A percentile compares a stretch with the other conserved stretches of the same genome.
These are phyloP conservation scores for Diorhabda sublineata DNA, from an alignment of 1,140 invertebrate genomes.

Conservation along the genomic window DNA sequence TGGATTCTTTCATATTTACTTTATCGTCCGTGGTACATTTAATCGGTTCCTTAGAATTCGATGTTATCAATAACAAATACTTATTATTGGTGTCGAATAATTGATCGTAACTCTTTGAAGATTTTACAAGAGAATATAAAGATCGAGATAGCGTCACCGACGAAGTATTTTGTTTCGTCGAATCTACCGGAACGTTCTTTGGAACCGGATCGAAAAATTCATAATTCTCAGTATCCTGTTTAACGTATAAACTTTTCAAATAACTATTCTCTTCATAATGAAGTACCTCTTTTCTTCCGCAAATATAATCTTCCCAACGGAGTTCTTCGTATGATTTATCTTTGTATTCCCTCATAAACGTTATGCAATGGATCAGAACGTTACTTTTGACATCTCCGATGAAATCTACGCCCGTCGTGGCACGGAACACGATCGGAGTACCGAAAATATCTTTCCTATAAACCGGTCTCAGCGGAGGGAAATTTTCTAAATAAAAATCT, in stretches of 20 bases:
- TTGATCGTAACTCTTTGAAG: no score
- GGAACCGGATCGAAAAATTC: slow-evolving; percentile 1
- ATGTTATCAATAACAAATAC: no score
- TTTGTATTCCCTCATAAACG: slow-evolving; percentile 97
- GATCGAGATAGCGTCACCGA: neutral
- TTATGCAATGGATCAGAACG: slow-evolving; percentile 91
- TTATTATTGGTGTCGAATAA: no score
- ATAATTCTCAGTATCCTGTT: neutral
- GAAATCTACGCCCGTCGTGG: neutral
- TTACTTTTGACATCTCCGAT: slow-evolving; percentile 59
- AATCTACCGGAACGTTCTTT: neutral
- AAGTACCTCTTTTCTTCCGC: slow-evolving; percentile 72
- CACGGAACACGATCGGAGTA: slow-evolving; percentile 10
- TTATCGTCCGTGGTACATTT: no score
- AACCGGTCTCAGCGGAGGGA: slow-evolving; percentile 11
- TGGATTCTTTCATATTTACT: neutral
- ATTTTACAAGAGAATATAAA: no score
- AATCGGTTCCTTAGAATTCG: no score
- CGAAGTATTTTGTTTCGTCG: neutral
- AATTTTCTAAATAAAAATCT: slow-evolving; percentile 7
- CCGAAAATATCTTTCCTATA: slow-evolving; percentile 14
- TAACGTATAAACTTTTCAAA: slow-evolving; percentile 3
- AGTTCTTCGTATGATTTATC: slow-evolving; percentile 90
- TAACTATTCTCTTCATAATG: slow-evolving; percentile 13
- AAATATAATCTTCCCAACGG: slow-evolving; percentile 85